Base-by-base conservation (phyloP, 2,888 invertebrate genomes). In the Ctena decussata region DNA sequence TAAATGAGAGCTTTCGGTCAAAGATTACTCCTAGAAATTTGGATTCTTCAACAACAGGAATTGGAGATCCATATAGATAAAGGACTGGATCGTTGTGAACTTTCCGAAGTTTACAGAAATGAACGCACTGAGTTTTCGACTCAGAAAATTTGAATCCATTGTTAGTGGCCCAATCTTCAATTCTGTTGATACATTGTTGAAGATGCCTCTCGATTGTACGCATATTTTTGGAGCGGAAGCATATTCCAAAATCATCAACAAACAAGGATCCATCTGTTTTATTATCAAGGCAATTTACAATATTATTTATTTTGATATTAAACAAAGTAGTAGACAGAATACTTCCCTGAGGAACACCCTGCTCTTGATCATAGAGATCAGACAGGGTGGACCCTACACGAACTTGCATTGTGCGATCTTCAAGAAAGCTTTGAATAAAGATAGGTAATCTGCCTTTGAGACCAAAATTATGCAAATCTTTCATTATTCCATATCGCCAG, bases 1-100 rank as follows among this genome's bases (percentile, higher is more conserved):
- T 76, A 76, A 83, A 85, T 30, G 77, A 72, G 5, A 87, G 73
- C 53, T 81, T 87, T 11, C 44, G 75, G 49, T 89, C 89, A 82
- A 89, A 87, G n/a, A 82, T 70, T 21, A 84, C 30, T 0, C 89
- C 89, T 0, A 83, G 49, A 72, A 83, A 85, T 75, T 85, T 89
- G 5, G 65, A 44, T 44, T 85, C 70, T 1, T 53, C 32, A 0
- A 85, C 84, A 5, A 84, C 80, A 24, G 80, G 69, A 18, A 85
- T 75, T n/a, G 15, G 70, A n/a, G 46, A 27, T 15, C 73, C 77
- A 46, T 79, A 44, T 8, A 85, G n/a, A 1, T 1, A 21, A 15
- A 82, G 70, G 12, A 60, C 82, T 0, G 86, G 89, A 37, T 85
- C 85, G 0, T 18, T 0, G 24, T 86, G 82, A 0, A 57, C n/a